Conservation (phyloP, 1,140 invertebrate species). For the Diorhabda elongata region DNA sequence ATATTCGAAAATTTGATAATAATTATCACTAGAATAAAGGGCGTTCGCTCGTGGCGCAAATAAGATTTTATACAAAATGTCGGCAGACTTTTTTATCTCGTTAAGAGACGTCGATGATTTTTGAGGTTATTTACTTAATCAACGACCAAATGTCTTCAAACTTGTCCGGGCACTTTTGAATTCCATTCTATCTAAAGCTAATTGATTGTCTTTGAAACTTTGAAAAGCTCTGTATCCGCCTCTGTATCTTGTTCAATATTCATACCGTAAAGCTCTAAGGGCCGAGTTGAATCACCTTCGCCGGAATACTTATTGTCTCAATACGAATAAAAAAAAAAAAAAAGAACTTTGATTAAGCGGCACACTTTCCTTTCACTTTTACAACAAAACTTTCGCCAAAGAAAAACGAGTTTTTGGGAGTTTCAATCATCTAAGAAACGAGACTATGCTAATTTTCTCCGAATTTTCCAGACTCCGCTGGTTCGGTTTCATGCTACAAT, state of each 20-base stretch:
- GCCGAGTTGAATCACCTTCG: not conserved
- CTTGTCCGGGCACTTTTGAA: no score
- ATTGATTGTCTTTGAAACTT: no score
- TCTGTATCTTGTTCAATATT: not conserved
- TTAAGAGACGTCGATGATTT: no score
- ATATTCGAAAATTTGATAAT: not conserved
- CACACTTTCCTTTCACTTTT: slow-evolving; percentile 12
- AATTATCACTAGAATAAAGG: not conserved
- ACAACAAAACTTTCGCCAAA: slow-evolving; percentile 7
- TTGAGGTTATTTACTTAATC: no score
- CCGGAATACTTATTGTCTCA: slow-evolving; percentile 14
- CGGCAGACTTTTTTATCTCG: no score
- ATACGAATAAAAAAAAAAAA: slow-evolving; percentile 5
- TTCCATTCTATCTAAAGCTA: no score
- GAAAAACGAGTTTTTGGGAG: slow-evolving; percentile 10
- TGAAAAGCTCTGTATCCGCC: no score
- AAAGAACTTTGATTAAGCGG: slow-evolving; percentile 10
- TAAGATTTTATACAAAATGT: no score
- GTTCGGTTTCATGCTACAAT: not conserved
- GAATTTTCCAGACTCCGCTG: not conserved
- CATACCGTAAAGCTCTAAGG: not conserved
- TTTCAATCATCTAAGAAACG: slow-evolving; percentile 5
- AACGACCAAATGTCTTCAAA: no score
- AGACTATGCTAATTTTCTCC: slow-evolving; percentile 6
- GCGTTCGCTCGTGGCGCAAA: no score